phyloP scores from a whole-genome alignment of 2,113 vertebrate species.

The Marcusenius ussheri region DNA sequence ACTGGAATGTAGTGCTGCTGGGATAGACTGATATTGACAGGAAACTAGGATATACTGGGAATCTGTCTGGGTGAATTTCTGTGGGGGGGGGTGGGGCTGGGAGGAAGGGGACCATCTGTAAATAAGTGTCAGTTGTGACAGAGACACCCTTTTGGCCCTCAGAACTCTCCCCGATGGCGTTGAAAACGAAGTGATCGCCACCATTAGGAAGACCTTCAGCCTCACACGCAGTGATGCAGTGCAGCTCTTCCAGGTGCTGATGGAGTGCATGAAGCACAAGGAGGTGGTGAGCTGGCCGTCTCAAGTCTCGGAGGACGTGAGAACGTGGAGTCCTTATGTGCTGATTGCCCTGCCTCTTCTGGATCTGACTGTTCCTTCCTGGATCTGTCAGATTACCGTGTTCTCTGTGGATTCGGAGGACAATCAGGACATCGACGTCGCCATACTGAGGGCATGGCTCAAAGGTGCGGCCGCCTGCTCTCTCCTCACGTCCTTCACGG shows the following conservation, averaged over 20 bases:
- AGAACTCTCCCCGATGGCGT: constrained; percentile 89
- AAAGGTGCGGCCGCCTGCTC: constrained; percentile 70
- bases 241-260: constrained; percentile 90
- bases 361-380: constrained; percentile 13
- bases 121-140: not conserved
- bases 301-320: not conserved
- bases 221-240: constrained; percentile 89
- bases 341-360: constrained; percentile 16
- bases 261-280: constrained; percentile 98
- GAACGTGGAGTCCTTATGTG: not conserved
- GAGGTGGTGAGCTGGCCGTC: constrained; percentile 68
- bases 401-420: constrained; percentile 95
- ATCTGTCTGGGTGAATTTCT: not conserved
- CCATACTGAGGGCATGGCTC: constrained; percentile 88
- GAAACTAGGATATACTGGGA: not conserved
- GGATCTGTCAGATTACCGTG: constrained; percentile 80
- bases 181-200: constrained; percentile 88
- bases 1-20: not conserved
- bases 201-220: constrained; percentile 98
- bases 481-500: not conserved
- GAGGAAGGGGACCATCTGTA: not conserved
- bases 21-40: not conserved
- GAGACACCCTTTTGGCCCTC: not conserved
- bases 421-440: constrained; percentile 92
- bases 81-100: not conserved